Percentiles rank a stretch among this genome's conserved stretches.
phyloP scores from a whole-genome alignment of 2,888 invertebrate species.

The Cylindroiulus punctatus region DNA sequence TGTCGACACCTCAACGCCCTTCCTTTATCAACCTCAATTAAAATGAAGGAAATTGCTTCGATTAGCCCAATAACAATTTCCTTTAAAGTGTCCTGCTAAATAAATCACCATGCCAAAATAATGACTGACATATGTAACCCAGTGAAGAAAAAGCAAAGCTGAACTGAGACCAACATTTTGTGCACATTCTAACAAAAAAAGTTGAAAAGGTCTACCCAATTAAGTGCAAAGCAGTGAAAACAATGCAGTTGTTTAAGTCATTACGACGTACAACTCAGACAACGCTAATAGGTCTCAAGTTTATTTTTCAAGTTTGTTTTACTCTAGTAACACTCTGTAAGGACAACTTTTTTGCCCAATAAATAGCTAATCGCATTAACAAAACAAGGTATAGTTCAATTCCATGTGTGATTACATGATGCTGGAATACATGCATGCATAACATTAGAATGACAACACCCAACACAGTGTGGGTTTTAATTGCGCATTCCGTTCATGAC shows the following conservation, averaged over 20 bases:
- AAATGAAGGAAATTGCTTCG: conserved; percentile 19
- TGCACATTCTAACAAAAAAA: too few species aligned
- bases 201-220: background rate
- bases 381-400: background rate
- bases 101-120: background rate
- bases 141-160: too few species aligned
- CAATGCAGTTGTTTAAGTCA: background rate
- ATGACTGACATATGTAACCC: background rate
- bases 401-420: background rate
- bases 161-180: too few species aligned
- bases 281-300: too few species aligned
- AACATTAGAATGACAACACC: background rate
- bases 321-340: too few species aligned
- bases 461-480: background rate
- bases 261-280: too few species aligned
- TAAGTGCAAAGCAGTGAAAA: background rate
- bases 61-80: conserved; percentile 22
- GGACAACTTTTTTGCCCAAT: too few species aligned
- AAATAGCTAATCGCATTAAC: too few species aligned
- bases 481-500: background rate
- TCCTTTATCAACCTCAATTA: conserved; percentile 35
- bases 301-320: too few species aligned
- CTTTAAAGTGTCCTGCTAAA: background rate
- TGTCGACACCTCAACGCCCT: conserved; percentile 44
- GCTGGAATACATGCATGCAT: background rate